A percentile compares a stretch with the other conserved stretches of the same genome.
These are phyloP conservation scores for Erethizon dorsatum DNA, from an alignment of 2,797 vertebrate genomes.

Conservation along the genomic window DNA sequence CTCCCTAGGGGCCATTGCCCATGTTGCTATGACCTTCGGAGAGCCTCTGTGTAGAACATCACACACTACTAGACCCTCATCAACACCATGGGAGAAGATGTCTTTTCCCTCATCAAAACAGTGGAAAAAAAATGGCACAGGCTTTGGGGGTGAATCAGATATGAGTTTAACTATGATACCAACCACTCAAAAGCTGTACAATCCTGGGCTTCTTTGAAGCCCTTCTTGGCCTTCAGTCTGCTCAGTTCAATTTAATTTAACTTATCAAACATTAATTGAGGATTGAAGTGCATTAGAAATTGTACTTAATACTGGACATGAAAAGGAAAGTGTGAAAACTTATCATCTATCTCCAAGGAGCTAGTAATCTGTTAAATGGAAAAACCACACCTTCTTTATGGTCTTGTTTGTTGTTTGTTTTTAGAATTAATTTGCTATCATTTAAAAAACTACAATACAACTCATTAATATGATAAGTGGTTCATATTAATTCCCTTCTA, in stretches of 20 bases:
- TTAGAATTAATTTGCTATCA: not conserved
- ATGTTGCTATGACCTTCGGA: not conserved
- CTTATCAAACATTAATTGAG: conserved; percentile 38
- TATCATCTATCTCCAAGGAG: not conserved
- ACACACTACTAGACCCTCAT: not conserved
- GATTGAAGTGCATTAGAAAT: not conserved
- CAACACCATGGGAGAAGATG: not conserved
- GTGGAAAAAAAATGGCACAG: not conserved
- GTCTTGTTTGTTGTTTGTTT: not conserved
- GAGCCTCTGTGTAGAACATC: not conserved
- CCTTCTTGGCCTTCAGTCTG: not conserved
- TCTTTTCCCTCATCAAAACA: not conserved
- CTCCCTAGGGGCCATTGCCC: not conserved
- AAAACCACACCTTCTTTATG: not conserved
- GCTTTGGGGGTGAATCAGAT: not conserved
- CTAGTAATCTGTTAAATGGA: not conserved
- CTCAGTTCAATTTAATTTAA: conserved; percentile 60
- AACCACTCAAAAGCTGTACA: not conserved
- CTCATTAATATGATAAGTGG: not conserved
- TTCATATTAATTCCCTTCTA: not conserved
- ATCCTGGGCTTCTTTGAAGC: not conserved
- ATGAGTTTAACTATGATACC: conserved; percentile 17
- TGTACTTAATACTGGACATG: not conserved
- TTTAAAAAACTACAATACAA: not conserved
- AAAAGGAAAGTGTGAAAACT: conserved; percentile 34